Base-by-base conservation (phyloP, 2,113 vertebrate species). In the Panthera uncia region DNA sequence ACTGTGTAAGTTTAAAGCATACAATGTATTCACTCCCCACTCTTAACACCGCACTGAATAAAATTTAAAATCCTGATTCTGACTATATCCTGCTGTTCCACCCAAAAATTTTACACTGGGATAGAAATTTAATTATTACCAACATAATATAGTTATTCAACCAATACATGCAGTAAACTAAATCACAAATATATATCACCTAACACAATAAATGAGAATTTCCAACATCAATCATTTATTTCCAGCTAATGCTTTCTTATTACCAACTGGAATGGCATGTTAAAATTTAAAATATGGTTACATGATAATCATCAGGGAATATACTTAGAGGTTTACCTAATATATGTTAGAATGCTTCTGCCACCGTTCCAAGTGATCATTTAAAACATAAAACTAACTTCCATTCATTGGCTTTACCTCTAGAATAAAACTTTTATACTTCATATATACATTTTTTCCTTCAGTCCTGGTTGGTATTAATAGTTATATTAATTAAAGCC, bases 371-470 rank as follows among this genome's bases (percentile, higher is more conserved):
- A 90, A 96, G 94, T 69, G 31, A 68, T 48, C 91, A 68, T 65
- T 52, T 78, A 78, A 97, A 95, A 61, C 57, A 84, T 50, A 95
- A 84, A 89, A 89, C 3, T 79, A 85, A 74, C 19, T 94, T 91
- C 85, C 16, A 90, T 91, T 95, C 33, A 50, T 15, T 95, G n/a
- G 45, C 16, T 96, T 93, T 91, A 93, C 41, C 8, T 87, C 76
- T 81, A 94, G 61, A 13, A 86, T 63, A 82, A 97, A 92, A 93
- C 52, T 79, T 45, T 41, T 68, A 68, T 18, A 61, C 7, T 87
- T 82, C 11, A 29, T 55, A 12, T 63, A n/a, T 23, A 45, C 21
- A 29, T 36, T 79, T 80, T 96, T 93, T 19, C 33, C 73, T 90
- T 86, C 18, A 15, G 11, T 38, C 31, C 4, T n/a, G 21, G 38